Evolutionary conservation across 2,797 vertebrate genomes (phyloP).

Genomic region (Myotis findleyi): DNA sequence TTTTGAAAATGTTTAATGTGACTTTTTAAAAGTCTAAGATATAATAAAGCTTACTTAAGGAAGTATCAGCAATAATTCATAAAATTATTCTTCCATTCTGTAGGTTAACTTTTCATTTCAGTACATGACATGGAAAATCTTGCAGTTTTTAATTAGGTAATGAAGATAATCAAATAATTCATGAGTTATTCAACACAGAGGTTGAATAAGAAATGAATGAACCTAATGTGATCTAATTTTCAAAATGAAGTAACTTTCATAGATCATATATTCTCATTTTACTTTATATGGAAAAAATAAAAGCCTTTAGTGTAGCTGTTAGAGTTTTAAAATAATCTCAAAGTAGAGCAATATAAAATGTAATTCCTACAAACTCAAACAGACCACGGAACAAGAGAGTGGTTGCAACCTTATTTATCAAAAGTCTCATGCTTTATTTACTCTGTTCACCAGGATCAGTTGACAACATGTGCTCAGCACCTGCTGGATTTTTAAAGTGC

Average conservation of each 20-base stretch:
- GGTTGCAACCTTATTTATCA: not conserved
- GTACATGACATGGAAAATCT: not conserved
- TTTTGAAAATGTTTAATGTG: conserved; percentile 9
- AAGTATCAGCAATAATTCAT: conserved; percentile 56
- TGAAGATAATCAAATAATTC: conserved; percentile 44
- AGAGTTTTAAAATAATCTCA: not conserved
- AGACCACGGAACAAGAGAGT: not conserved
- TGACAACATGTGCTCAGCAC: conserved; percentile 28
- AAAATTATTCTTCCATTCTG: too few relatives aligned
- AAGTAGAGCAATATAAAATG: not conserved
- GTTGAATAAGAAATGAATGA: conserved; percentile 62
- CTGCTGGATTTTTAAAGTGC: not conserved
- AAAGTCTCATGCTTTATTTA: not conserved
- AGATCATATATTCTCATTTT: conserved; percentile 35
- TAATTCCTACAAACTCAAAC: not conserved
- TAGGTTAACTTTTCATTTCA: not conserved
- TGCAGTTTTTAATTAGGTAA: conserved; percentile 71
- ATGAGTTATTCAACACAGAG: conserved; percentile 9
- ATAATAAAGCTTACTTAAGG: not conserved
- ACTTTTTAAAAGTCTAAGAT: conserved; percentile 46
- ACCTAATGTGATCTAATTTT: conserved; percentile 68
- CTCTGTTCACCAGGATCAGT: not conserved
- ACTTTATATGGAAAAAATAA: not conserved
- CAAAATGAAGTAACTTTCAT: conserved; percentile 31
- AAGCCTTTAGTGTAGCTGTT: not conserved